Conservation (phyloP, 1,140 invertebrate species). For the Cherax quadricarinatus region DNA sequence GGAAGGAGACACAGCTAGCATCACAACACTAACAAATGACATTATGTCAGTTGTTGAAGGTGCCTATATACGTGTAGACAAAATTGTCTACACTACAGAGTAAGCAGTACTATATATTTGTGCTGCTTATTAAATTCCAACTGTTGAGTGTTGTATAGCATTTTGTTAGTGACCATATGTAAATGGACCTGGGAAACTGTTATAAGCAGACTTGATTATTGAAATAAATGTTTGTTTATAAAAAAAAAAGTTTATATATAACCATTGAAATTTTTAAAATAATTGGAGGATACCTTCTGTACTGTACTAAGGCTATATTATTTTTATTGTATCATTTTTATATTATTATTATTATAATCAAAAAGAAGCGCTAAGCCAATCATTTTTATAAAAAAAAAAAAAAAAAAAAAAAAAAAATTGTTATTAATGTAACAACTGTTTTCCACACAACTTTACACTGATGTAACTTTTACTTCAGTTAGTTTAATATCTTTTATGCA, state of each 20-base stretch:
- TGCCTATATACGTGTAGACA: background rate
- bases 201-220: slow-evolving; percentile 29
- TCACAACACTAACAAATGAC: background rate
- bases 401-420: no score
- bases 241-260: background rate
- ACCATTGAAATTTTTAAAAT: background rate
- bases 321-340: no score
- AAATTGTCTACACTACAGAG: background rate
- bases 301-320: no score
- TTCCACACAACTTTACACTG: no score
- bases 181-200: slow-evolving; percentile 29
- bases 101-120: background rate
- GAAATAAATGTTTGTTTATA: slow-evolving; percentile 32
- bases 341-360: no score
- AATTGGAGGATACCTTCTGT: no score
- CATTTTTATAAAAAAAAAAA: no score
- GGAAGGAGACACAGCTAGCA: background rate
- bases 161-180: slow-evolving; percentile 11
- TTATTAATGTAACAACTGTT: no score
- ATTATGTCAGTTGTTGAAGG: slow-evolving; percentile 1
- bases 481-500: no score
- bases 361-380: no score
- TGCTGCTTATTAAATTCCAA: background rate
- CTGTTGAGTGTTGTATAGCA: background rate
- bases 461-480: no score